Evolutionary conservation across 2,797 vertebrate species (phyloP).

Genomic region (Malurus leucopterus): DNA sequence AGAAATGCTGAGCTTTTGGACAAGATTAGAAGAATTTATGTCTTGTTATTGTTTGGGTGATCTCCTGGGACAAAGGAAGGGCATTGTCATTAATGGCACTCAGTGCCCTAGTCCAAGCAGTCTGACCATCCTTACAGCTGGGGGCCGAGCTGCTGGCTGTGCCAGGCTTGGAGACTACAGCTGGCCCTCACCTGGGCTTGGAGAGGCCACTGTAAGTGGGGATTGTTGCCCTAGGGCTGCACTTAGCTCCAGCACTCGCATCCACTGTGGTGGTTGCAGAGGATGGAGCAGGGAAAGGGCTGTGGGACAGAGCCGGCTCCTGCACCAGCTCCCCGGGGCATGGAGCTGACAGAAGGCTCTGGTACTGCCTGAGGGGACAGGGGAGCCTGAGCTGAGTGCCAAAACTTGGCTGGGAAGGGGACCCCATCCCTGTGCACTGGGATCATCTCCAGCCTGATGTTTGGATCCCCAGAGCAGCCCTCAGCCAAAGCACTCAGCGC

Average conservation of each 20-base stretch:
- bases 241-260: not conserved
- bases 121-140: not conserved
- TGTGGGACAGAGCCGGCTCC: not conserved
- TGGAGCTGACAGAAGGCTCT: not conserved
- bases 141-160: not conserved
- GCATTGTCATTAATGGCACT: not conserved
- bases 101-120: not conserved
- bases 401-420: not conserved
- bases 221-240: not conserved
- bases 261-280: not conserved
- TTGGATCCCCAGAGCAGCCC: not conserved
- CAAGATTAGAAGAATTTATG: not conserved
- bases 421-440: rapidly evolving
- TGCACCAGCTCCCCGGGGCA: rapidly evolving
- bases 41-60: not conserved
- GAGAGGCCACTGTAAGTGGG: not conserved
- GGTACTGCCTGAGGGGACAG: not conserved
- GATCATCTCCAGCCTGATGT: not conserved
- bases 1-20: not conserved
- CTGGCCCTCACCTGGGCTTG: not conserved
- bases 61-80: not conserved
- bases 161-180: not conserved
- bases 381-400: not conserved
- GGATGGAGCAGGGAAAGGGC: not conserved
- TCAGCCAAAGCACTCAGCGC: rapidly evolving